A percentile compares a stretch with the other conserved stretches of the same genome.
Evolutionary conservation across 2,888 invertebrate species (phyloP).

Genomic region (Tupiocoris notatus): DNA sequence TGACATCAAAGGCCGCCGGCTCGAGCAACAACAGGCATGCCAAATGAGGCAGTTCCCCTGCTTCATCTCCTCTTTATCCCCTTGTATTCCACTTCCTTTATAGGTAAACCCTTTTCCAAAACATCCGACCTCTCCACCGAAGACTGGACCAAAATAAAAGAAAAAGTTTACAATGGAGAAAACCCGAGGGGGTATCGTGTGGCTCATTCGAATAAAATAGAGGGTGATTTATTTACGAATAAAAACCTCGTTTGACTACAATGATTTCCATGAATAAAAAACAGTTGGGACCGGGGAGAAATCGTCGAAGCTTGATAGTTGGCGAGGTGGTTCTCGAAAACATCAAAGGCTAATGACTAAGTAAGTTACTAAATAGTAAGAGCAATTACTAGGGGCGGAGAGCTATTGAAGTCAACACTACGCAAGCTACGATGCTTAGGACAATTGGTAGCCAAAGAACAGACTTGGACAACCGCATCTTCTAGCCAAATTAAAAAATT

Average conservation of each 20-base stretch:
- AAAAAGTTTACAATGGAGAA: background rate
- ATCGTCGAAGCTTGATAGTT: too few species aligned
- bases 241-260: background rate
- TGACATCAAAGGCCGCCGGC: constrained; percentile 27
- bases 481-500: too few species aligned
- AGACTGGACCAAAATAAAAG: background rate
- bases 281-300: too few species aligned
- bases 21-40: constrained; percentile 10
- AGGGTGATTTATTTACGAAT: background rate
- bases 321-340: too few species aligned
- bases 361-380: too few species aligned
- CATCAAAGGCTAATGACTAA: too few species aligned
- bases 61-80: background rate
- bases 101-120: constrained; percentile 2
- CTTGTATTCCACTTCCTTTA: background rate
- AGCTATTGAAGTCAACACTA: too few species aligned
- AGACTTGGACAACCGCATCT: too few species aligned
- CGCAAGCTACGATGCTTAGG: too few species aligned
- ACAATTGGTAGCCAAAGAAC: too few species aligned
- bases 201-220: background rate
- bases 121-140: background rate
- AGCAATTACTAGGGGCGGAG: too few species aligned
- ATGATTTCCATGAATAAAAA: constrained; percentile 17
- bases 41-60: constrained; percentile 16
- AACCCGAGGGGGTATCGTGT: background rate